A percentile compares a stretch with the other conserved stretches of the same genome.
Conservation (phyloP, 2,888 invertebrate genomes). For the Drosophila algonquin region DNA sequence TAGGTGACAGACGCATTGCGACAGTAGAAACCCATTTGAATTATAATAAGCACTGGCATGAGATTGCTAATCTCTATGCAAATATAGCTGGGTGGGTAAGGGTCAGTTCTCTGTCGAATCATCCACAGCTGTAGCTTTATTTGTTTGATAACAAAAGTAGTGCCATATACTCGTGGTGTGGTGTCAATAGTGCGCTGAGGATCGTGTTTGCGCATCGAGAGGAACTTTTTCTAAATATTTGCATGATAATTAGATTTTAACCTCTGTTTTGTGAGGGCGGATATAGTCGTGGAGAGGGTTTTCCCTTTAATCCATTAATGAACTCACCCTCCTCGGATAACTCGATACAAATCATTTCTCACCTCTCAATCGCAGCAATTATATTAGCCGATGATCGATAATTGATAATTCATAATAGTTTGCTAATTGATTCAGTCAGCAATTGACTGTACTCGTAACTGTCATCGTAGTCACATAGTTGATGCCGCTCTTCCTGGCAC, state of each 20-base stretch:
- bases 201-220: slow-evolving; percentile 8
- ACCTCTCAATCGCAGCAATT: neutral
- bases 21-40: slow-evolving; percentile 7
- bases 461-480: neutral
- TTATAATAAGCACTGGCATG: neutral
- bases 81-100: slow-evolving; percentile 10
- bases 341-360: slow-evolving; percentile 2
- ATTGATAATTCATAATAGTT: neutral
- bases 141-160: slow-evolving; percentile 3
- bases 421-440: slow-evolving; percentile 10
- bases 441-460: neutral
- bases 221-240: slow-evolving; percentile 3
- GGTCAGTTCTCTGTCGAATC: slow-evolving; percentile 10
- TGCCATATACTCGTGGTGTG: neutral
- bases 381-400: neutral
- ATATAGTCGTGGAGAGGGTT: neutral
- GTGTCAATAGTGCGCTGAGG: slow-evolving; percentile 15
- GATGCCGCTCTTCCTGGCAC: neutral
- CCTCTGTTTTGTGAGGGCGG: neutral
- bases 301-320: neutral
- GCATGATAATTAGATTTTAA: neutral
- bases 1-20: neutral
- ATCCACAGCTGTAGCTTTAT: neutral
- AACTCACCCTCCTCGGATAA: neutral
- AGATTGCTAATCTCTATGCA: slow-evolving; percentile 9